A percentile compares a stretch with the other conserved stretches of the same genome.
Conservation (phyloP, 2,888 invertebrate genomes). For the Ctena decussata region DNA sequence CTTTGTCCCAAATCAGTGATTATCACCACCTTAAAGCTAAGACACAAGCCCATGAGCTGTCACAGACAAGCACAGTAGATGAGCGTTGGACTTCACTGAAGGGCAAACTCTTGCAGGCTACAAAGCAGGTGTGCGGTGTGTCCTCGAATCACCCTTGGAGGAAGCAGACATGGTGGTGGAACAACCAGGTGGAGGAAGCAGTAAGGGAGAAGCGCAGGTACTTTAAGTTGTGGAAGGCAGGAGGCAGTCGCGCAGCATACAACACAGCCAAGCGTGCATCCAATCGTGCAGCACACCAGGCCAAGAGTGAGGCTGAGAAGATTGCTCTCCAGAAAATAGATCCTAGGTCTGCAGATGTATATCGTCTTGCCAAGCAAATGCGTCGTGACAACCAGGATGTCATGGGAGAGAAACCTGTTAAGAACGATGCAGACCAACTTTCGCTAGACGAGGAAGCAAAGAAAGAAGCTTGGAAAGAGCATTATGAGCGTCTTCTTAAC, state of each 20-base stretch:
- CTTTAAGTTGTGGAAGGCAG: neutral
- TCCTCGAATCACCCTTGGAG: neutral
- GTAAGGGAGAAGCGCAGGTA: neutral
- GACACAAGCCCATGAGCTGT: neutral
- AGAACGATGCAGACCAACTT: neutral
- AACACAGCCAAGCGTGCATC: neutral
- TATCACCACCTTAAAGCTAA: no score
- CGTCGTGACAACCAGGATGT: neutral
- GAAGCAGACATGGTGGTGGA: neutral
- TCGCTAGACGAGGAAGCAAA: neutral
- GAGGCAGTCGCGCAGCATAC: neutral
- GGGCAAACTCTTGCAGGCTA: neutral
- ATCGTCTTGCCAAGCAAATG: neutral
- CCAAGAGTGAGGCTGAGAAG: neutral
- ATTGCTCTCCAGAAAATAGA: neutral
- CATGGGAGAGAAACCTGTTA: neutral
- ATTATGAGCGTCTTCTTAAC: conserved; percentile 1
- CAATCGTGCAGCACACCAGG: neutral
- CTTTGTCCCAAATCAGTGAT: no score
- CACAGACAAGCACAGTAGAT: neutral
- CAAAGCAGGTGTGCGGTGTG: neutral
- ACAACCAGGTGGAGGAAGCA: neutral
- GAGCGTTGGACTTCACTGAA: neutral
- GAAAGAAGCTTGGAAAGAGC: neutral
- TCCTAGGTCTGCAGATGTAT: neutral